These are phyloP conservation scores for Drosophila sturtevanti DNA, from an alignment of 1,140 invertebrate species.

Conservation along the genomic window DNA sequence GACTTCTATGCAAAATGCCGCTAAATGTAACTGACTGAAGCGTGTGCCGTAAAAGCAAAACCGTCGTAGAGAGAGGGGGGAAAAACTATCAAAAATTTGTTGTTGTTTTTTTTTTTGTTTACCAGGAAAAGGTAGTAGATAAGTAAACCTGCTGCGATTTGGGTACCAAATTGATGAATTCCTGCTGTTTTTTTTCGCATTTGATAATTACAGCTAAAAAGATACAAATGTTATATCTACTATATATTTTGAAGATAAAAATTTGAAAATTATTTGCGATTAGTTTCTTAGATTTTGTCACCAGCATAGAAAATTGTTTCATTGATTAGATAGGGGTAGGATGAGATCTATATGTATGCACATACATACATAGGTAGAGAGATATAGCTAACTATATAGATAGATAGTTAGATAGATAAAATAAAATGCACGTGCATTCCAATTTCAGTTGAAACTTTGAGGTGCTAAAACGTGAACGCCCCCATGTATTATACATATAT, in stretches of 20 bases:
- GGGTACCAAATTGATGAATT: conserved; percentile 7
- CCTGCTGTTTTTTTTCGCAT: conserved; percentile 36
- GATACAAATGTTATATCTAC: conserved; percentile 3
- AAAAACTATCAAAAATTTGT: no score
- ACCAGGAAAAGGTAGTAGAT: neutral
- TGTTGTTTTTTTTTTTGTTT: no score
- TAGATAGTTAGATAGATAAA: neutral
- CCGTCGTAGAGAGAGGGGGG: neutral
- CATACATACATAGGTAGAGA: neutral
- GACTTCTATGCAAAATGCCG: conserved; percentile 58
- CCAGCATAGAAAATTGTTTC: neutral
- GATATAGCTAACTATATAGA: neutral
- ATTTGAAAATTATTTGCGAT: no score
- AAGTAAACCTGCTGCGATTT: neutral
- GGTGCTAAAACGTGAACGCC: conserved; percentile 47
- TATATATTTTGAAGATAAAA: conserved; percentile 40
- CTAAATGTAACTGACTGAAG: conserved; percentile 43
- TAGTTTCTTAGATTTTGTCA: conserved; percentile 9
- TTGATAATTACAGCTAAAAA: conserved; percentile 50
- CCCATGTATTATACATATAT: conserved; percentile 14
- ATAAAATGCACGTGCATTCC: neutral
- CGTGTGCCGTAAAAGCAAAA: conserved; percentile 39
- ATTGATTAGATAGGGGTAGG: conserved; percentile 9
- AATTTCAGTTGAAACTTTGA: neutral
- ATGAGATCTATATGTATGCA: neutral